Evolutionary conservation across 2,113 vertebrate species (phyloP).

Genomic region (Cyanoliseus patagonus): DNA sequence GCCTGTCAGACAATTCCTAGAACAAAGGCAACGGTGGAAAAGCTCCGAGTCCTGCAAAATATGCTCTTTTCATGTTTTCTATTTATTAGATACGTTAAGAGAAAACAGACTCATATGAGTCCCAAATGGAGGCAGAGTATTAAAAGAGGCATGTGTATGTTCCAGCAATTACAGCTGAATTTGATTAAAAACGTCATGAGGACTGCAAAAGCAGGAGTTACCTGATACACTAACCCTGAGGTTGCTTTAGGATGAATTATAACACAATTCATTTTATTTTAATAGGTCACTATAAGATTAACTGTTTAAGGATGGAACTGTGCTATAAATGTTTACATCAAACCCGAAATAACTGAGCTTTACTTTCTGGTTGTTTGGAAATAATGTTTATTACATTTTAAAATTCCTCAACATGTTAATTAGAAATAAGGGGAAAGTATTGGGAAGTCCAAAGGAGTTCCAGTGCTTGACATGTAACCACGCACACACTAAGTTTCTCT

Average conservation of each 20-base stretch:
- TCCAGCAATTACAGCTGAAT: constrained; percentile 68
- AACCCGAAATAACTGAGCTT: constrained; percentile 39
- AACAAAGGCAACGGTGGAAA: constrained; percentile 26
- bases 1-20: not conserved
- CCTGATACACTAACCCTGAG: constrained; percentile 66
- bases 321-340: constrained; percentile 67
- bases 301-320: constrained; percentile 70
- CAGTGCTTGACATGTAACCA: not conserved
- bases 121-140: constrained; percentile 58
- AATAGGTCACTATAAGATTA: constrained; percentile 74
- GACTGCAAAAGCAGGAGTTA: constrained; percentile 58
- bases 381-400: constrained; percentile 59
- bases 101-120: constrained; percentile 63
- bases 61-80: constrained; percentile 52
- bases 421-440: constrained; percentile 16
- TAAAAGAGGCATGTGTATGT: constrained; percentile 62
- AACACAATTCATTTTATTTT: constrained; percentile 74
- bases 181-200: constrained; percentile 68
- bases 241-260: constrained; percentile 73
- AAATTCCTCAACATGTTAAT: constrained; percentile 50
- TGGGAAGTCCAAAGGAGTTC: not conserved
- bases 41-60: constrained; percentile 2
- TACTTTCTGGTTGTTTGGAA: constrained; percentile 36
- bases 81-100: constrained; percentile 68
- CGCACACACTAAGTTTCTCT: not conserved